These are phyloP conservation scores for Philereme vetulata DNA, from an alignment of 2,888 invertebrate species.

Conservation along the genomic window DNA sequence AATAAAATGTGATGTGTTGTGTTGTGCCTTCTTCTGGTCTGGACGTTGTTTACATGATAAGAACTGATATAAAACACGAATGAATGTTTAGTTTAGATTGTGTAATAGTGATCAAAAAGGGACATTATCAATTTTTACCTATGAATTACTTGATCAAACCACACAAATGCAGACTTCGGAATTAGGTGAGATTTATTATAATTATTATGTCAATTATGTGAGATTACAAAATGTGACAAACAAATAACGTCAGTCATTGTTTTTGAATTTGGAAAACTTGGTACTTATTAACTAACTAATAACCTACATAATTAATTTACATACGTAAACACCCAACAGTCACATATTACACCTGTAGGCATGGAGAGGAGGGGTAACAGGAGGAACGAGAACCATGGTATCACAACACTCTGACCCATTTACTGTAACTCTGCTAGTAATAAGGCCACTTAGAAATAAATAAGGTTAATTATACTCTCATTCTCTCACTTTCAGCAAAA, in stretches of 20 bases:
- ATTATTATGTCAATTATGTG: background rate
- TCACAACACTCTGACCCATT: too few species aligned
- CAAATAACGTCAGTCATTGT: background rate
- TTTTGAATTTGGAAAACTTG: too few species aligned
- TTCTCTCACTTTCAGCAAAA: slow-evolving; percentile 22
- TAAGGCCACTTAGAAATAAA: too few species aligned
- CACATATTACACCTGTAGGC: too few species aligned
- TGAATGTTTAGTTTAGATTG: slow-evolving; percentile 13
- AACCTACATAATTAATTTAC: too few species aligned
- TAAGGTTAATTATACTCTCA: background rate
- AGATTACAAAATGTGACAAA: too few species aligned
- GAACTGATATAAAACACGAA: slow-evolving; percentile 14
- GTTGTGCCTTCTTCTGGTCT: slow-evolving; percentile 20
- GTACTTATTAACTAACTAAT: too few species aligned
- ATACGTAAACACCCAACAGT: too few species aligned
- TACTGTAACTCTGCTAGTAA: too few species aligned
- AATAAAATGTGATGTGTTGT: slow-evolving; percentile 14
- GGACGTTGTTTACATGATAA: slow-evolving; percentile 21
- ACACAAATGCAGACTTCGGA: slow-evolving; percentile 41
- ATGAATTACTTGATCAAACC: slow-evolving; percentile 27
- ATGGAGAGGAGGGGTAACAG: too few species aligned
- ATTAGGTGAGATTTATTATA: slow-evolving; percentile 28
- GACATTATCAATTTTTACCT: slow-evolving; percentile 21
- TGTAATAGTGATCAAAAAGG: slow-evolving; percentile 16
- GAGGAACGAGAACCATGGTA: too few species aligned